phyloP scores from a whole-genome alignment of 2,888 invertebrate species.

The Lepidochrysops patricia region DNA sequence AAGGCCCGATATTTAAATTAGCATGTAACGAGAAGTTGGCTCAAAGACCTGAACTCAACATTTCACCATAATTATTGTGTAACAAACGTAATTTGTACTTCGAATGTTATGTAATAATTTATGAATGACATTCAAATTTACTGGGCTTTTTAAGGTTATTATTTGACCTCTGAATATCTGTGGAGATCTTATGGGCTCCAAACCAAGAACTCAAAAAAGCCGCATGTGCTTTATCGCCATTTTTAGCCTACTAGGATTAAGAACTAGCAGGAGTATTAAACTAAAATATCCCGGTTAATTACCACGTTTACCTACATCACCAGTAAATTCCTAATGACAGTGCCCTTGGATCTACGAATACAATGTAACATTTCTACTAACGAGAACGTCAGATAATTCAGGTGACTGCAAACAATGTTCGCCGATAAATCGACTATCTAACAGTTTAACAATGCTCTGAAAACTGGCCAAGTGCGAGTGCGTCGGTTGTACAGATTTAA shows the following conservation, averaged over 20 bases:
- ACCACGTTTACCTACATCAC: slow-evolving; percentile 20
- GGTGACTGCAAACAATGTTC: background rate
- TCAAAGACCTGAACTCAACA: background rate
- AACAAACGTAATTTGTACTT: background rate
- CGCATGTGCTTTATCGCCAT: no score
- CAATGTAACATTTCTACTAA: background rate
- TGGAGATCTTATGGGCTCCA: background rate
- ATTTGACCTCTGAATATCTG: background rate
- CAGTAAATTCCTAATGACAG: slow-evolving; percentile 9
- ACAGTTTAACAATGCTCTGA: no score
- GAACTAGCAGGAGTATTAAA: no score
- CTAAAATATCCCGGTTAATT: background rate
- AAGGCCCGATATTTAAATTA: no score
- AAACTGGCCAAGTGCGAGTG: no score
- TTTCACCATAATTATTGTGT: background rate
- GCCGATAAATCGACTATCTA: background rate
- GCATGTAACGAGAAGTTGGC: no score
- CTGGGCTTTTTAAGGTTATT: background rate
- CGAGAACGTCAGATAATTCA: background rate
- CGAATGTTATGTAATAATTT: background rate
- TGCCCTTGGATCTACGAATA: background rate
- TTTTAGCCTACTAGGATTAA: no score
- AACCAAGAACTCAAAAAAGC: no score
- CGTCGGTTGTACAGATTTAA: no score
- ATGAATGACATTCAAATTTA: background rate